Conservation (phyloP, 2,888 invertebrate genomes). For the Coenonympha arcania region DNA sequence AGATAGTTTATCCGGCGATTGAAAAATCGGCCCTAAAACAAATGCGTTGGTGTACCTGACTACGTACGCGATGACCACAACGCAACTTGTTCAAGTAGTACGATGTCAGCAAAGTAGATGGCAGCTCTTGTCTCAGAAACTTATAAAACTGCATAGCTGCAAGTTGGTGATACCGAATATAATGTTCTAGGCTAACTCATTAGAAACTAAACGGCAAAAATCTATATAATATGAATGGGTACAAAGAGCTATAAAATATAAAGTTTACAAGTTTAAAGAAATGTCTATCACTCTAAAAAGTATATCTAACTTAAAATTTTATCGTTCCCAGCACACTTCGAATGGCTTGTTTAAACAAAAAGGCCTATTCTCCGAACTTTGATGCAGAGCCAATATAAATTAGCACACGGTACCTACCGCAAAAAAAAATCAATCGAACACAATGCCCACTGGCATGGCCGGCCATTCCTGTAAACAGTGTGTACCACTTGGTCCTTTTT, state of each 20-base stretch:
- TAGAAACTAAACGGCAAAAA: too few species aligned
- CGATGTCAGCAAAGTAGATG: constrained; percentile 1
- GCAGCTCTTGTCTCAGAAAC: background rate
- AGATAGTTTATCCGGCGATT: too few species aligned
- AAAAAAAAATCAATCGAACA: constrained; percentile 47
- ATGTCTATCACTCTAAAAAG: background rate
- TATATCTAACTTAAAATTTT: constrained; percentile 1
- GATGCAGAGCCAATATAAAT: constrained; percentile 48
- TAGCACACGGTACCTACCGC: constrained; percentile 40
- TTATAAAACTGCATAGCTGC: too few species aligned
- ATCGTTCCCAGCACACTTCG: constrained; percentile 22
- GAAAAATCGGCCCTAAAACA: too few species aligned
- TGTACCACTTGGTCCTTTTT: constrained; percentile 19
- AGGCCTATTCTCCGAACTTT: constrained; percentile 43
- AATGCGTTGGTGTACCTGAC: too few species aligned
- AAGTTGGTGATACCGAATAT: too few species aligned
- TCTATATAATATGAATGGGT: too few species aligned
- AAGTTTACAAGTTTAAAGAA: too few species aligned
- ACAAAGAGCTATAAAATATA: too few species aligned
- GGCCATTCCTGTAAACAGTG: constrained; percentile 22
- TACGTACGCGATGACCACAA: background rate
- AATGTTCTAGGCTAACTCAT: too few species aligned
- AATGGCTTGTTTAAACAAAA: constrained; percentile 35
- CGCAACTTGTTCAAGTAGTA: constrained; percentile 2
- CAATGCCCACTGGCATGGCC: constrained; percentile 32